These are phyloP conservation scores for Eumerus sabulonum DNA, from an alignment of 2,888 invertebrate genomes.

Conservation along the genomic window DNA sequence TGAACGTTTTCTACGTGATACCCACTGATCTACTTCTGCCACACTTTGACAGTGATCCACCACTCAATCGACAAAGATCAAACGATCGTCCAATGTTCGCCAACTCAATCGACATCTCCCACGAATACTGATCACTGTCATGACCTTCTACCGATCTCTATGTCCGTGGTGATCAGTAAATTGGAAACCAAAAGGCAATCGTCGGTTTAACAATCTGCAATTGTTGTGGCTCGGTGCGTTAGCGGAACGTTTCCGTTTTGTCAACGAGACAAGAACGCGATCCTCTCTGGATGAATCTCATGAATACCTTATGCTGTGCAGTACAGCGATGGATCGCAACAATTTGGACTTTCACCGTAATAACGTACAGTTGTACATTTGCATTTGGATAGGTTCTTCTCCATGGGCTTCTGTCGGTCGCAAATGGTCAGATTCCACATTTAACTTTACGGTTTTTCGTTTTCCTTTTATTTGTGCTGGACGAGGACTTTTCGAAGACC, in stretches of 20 bases:
- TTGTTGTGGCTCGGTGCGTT: conserved; percentile 43
- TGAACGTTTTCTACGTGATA: background rate
- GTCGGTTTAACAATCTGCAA: conserved; percentile 36
- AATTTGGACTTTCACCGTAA: conserved; percentile 65
- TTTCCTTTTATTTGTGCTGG: conserved; percentile 21
- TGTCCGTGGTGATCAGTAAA: conserved; percentile 63
- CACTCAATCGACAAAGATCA: conserved; percentile 4
- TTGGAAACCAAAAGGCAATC: conserved; percentile 35
- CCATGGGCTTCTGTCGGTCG: conserved; percentile 28
- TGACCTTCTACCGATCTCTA: conserved; percentile 56
- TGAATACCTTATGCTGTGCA: conserved; percentile 49
- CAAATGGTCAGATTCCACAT: conserved; percentile 49
- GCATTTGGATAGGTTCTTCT: conserved; percentile 38
- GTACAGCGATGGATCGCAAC: conserved; percentile 35
- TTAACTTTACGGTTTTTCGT: conserved; percentile 10
- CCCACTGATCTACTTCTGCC: conserved; percentile 49
- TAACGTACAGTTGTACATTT: conserved; percentile 56
- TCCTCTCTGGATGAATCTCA: conserved; percentile 42
- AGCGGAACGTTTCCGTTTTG: conserved; percentile 54
- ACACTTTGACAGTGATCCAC: conserved; percentile 25
- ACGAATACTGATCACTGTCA: conserved; percentile 48
- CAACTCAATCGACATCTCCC: conserved; percentile 1
- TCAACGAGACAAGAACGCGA: conserved; percentile 26
- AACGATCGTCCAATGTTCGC: conserved; percentile 22
- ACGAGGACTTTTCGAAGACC: no score